Evolutionary conservation across 2,888 invertebrate genomes (phyloP).

Genomic region (Lottia scabra): DNA sequence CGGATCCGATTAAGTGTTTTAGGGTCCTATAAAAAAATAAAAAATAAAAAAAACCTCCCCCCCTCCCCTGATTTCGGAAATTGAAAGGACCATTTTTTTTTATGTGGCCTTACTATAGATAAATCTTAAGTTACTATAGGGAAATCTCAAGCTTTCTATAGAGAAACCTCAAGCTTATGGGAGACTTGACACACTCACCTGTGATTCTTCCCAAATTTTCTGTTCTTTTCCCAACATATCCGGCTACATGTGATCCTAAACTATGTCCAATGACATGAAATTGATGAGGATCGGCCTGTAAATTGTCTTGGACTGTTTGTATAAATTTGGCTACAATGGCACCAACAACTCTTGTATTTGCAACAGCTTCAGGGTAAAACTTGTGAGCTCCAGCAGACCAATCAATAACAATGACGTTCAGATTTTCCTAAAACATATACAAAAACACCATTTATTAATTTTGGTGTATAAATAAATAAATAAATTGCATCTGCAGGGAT

Average conservation of each 20-base stretch:
- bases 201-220: conserved; percentile 61
- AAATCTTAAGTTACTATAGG: no score
- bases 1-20: no score
- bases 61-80: no score
- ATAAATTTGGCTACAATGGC: conserved; percentile 58
- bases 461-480: no score
- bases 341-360: conserved; percentile 65
- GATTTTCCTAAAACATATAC: conserved; percentile 34
- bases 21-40: no score
- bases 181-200: conserved; percentile 37
- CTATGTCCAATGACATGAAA: conserved; percentile 81
- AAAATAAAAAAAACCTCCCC: no score
- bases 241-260: conserved; percentile 88
- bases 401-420: conserved; percentile 48
- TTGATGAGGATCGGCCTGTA: conserved; percentile 29
- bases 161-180: no score
- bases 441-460: background rate
- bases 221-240: conserved; percentile 81
- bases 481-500: no score
- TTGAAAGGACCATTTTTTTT: no score
- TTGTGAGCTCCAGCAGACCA: conserved; percentile 46
- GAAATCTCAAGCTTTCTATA: no score
- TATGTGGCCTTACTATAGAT: no score
- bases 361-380: conserved; percentile 64
- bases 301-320: conserved; percentile 32